A percentile compares a stretch with the other conserved stretches of the same genome.
Evolutionary conservation across 2,113 vertebrate genomes (phyloP).

Genomic region (Regulus satrapa): DNA sequence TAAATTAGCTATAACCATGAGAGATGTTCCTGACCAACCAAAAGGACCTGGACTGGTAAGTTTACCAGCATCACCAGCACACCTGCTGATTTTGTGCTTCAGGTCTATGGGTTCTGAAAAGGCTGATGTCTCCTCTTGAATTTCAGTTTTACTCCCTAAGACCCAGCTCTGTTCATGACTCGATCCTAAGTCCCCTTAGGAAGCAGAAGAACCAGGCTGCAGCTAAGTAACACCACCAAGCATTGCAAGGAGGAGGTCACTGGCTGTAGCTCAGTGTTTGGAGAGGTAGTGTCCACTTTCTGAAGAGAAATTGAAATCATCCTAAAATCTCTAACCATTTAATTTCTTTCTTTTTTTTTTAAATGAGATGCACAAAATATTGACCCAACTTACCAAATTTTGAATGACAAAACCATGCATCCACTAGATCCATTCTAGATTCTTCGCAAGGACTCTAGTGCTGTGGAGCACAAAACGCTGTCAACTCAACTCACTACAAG

Average conservation of each 20-base stretch:
- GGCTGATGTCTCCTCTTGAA: background rate
- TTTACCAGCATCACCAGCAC: background rate
- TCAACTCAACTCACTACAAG: background rate
- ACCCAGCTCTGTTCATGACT: background rate
- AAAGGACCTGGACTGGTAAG: accelerated
- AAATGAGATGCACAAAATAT: accelerated
- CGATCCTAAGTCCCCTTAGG: background rate
- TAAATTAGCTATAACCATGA: background rate
- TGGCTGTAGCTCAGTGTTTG: background rate
- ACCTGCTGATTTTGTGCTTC: background rate
- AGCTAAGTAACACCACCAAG: background rate
- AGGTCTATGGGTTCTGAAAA: background rate
- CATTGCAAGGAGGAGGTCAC: background rate
- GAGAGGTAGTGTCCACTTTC: background rate
- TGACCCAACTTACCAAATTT: background rate
- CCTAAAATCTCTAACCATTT: background rate
- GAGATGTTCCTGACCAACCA: background rate
- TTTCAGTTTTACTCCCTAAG: background rate
- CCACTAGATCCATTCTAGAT: background rate
- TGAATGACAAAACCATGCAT: background rate
- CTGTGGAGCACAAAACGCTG: background rate
- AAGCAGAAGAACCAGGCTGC: background rate
- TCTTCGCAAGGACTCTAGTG: background rate
- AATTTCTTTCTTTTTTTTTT: background rate
- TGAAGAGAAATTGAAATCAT: background rate